Evolutionary conservation across 2,113 vertebrate species (phyloP).

Genomic region (Cranoglanis bouderius): DNA sequence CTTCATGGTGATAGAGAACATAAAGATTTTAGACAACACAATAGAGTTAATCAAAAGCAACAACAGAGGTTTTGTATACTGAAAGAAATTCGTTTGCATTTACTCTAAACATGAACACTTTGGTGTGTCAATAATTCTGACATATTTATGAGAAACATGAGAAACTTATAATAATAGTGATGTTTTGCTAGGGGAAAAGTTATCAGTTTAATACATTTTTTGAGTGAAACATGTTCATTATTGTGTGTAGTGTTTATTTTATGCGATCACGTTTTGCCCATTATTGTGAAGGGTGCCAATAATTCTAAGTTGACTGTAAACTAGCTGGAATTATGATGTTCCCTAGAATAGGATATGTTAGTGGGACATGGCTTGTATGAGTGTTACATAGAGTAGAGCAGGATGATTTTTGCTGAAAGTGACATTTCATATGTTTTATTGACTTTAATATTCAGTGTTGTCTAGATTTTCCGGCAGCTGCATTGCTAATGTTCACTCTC

Average conservation of each 20-base stretch:
- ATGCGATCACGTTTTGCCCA: not conserved
- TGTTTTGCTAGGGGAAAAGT: not conserved
- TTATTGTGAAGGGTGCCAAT: not conserved
- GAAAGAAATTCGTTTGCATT: not conserved
- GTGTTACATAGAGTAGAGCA: not conserved
- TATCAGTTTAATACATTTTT: not conserved
- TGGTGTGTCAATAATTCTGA: not conserved
- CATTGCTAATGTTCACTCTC: not conserved
- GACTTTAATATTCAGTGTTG: conserved; percentile 3
- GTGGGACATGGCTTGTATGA: not conserved
- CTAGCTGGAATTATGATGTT: not conserved
- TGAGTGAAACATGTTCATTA: not conserved
- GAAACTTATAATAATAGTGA: not conserved
- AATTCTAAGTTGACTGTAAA: not conserved
- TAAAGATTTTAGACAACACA: not conserved
- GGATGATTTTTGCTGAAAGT: not conserved
- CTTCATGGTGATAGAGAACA: not conserved
- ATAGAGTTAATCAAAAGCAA: not conserved
- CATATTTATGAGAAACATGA: not conserved
- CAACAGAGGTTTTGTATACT: not conserved
- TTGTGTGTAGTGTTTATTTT: not conserved
- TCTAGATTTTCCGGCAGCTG: not conserved
- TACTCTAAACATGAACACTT: not conserved
- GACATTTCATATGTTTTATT: not conserved
- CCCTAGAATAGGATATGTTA: not conserved